Base-by-base conservation (phyloP, 2,113 vertebrate genomes). In the Cnemophilus loriae region DNA sequence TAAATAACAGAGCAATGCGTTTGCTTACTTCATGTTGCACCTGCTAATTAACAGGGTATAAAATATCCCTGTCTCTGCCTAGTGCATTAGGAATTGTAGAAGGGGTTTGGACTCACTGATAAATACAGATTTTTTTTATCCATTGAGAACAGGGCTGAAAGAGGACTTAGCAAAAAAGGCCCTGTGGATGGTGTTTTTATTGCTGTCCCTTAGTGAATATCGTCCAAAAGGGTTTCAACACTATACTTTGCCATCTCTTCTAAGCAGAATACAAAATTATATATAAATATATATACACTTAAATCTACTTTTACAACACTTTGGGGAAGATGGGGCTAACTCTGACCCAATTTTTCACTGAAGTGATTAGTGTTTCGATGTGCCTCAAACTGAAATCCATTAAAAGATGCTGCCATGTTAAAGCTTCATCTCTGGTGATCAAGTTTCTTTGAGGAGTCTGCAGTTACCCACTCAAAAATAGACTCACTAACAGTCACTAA, bases 291-390 rank as follows among this genome's bases (percentile, higher is more conserved):
- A 84, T 73, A 71, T 65, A 47, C 67, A 50, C 75, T 84, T 88
- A 81, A 77, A 83, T 85, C 46, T 85, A 65, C 21, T 77, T 91
- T 78, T 70, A 61, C 8, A 61, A 87, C 85, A 85, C 95, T 97
- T 90, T 44, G 35, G 91, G 95, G 96, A 96, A 74, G 89, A 55
- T 77, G 94, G 90, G 93, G 95, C 86, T 91, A 80, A 85, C 82
- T 83, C 71, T 96, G 95, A 95, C 93, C 93, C 86, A 96, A 1
- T 94, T 97, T 95, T 44, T 91, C 92, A 55, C 76, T 52, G 39
- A 53, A 88, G 52, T 90, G 67, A 84, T 93, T 88, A 90, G 93
- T 69, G 67, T 50, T 80, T 89, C 15, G 1, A 2, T 41, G 9
- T 65, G 69, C 78, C 84, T 94, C 63, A 18, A 35, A 89, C 74